Conservation (phyloP, 2,888 invertebrate species). For the Tridacna crocea region DNA sequence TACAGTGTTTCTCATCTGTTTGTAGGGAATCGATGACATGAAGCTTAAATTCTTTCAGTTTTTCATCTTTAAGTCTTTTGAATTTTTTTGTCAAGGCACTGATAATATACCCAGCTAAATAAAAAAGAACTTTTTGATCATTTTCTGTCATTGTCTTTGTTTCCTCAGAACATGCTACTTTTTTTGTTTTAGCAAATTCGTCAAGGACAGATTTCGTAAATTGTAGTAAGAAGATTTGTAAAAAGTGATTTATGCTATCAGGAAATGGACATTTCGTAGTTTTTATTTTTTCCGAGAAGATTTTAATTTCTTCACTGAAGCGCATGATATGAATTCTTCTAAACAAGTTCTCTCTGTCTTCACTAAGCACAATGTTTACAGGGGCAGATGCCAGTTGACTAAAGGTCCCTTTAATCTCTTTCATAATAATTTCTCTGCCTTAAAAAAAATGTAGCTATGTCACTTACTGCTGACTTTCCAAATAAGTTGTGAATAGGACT, state of each 20-base stretch:
- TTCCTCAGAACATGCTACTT: background rate
- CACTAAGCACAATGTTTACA: constrained; percentile 6
- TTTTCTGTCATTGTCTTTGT: constrained; percentile 9
- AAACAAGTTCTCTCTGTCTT: constrained; percentile 13
- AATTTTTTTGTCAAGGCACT: constrained; percentile 3
- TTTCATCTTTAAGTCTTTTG: constrained; percentile 2
- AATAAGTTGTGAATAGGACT: constrained; percentile 15
- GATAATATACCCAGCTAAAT: constrained; percentile 12
- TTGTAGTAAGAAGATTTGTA: constrained; percentile 3
- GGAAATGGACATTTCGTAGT: constrained; percentile 1
- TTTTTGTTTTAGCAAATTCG: constrained; percentile 1
- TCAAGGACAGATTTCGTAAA: constrained; percentile 8
- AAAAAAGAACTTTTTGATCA: constrained; percentile 13
- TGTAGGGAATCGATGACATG: background rate
- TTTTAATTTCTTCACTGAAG: constrained; percentile 14
- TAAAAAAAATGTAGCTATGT: constrained; percentile 10
- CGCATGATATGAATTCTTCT: constrained; percentile 1
- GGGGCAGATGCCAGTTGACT: background rate
- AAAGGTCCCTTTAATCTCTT: background rate
- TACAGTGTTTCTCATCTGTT: constrained; percentile 10
- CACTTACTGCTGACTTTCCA: constrained; percentile 20
- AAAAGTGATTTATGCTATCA: constrained; percentile 8
- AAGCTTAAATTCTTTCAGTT: background rate
- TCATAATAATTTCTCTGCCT: background rate
- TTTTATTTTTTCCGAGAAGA: background rate